Base-by-base conservation (phyloP, 2,113 vertebrate genomes). In the Scomber japonicus region DNA sequence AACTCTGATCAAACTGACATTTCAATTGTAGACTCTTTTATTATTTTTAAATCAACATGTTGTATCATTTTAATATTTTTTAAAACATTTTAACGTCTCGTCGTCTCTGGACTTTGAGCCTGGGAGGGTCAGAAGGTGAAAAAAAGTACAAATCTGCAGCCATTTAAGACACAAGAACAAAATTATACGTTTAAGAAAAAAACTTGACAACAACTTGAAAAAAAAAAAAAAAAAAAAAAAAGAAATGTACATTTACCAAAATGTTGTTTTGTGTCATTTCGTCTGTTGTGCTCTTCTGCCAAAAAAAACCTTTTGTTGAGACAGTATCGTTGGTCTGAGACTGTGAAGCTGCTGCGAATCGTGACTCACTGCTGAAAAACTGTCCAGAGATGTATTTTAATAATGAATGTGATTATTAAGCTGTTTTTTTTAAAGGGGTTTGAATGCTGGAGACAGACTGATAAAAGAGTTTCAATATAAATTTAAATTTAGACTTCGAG, bases 201-300 rank as follows among this genome's bases (percentile, higher is more conserved):
- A 74, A 71, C 21, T 21, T 21, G 21, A 21, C 21, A 82, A 82
- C 10, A 81, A 54, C 13, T 57, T 71, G 68, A 75, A 64, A 70
- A 82, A 75, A 54, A 49, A 80, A 69, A 75, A 80, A 75, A 80
- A 71, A 9, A 81, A 66, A 48, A 77, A 84, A 75, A 21, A 21
- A 61, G 59, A 81, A 84, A 59, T 87, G 83, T 87, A 80, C 71
- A 65, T 89, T 81, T 81, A 85, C 57, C 66, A 84, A 89, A 91
- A 77, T 68, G 54, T 80, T 78, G 57, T 86, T 81, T 85, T 75
- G 78, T 87, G 70, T 92, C 80, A 85, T 75, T 82, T 75, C 76
- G 65, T 85, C 78, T 88, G 53, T 73, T 73, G 87, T 75, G 86
- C 66, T 83, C 45, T 83, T 91, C 87, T 89, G 91, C 88, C 91